Percentiles rank a stretch among this genome's conserved stretches.
Evolutionary conservation across 2,888 invertebrate genomes (phyloP).

Genomic region (Pedicia rivosa): DNA sequence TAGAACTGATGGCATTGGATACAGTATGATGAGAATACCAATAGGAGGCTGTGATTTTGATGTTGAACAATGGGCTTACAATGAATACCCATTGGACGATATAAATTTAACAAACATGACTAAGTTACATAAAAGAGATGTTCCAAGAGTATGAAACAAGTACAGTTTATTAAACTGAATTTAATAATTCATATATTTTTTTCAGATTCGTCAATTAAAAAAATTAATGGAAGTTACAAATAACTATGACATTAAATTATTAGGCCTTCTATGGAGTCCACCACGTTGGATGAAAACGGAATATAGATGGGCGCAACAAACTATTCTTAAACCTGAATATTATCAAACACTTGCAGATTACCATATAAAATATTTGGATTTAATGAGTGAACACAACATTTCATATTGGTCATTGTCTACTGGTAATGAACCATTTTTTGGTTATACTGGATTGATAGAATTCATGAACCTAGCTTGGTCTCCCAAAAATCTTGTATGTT

Average conservation of each 20-base stretch:
- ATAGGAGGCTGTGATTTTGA: slow-evolving; percentile 84
- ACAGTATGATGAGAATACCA: slow-evolving; percentile 63
- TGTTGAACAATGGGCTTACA: slow-evolving; percentile 62
- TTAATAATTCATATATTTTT: neutral
- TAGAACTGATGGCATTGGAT: slow-evolving; percentile 46
- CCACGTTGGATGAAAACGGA: slow-evolving; percentile 58
- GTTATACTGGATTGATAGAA: slow-evolving; percentile 34
- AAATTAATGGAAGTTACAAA: slow-evolving; percentile 20
- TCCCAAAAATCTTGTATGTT: slow-evolving; percentile 35
- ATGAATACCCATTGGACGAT: slow-evolving; percentile 42
- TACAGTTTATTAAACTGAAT: neutral
- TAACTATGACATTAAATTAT: slow-evolving; percentile 20
- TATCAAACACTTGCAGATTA: slow-evolving; percentile 73
- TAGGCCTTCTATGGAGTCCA: slow-evolving; percentile 41
- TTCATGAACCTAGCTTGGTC: slow-evolving; percentile 71
- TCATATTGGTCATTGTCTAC: slow-evolving; percentile 73
- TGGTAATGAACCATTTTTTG: slow-evolving; percentile 72
- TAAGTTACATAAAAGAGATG: slow-evolving; percentile 22
- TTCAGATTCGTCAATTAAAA: slow-evolving; percentile 20
- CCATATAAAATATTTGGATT: slow-evolving; percentile 60
- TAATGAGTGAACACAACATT: slow-evolving; percentile 48
- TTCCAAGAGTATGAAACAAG: slow-evolving; percentile 12
- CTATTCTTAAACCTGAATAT: slow-evolving; percentile 36
- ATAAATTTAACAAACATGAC: slow-evolving; percentile 44
- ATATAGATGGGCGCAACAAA: slow-evolving; percentile 38